Base-by-base conservation (phyloP, 2,888 invertebrate species). In the Zaprionus bogoriensis region DNA sequence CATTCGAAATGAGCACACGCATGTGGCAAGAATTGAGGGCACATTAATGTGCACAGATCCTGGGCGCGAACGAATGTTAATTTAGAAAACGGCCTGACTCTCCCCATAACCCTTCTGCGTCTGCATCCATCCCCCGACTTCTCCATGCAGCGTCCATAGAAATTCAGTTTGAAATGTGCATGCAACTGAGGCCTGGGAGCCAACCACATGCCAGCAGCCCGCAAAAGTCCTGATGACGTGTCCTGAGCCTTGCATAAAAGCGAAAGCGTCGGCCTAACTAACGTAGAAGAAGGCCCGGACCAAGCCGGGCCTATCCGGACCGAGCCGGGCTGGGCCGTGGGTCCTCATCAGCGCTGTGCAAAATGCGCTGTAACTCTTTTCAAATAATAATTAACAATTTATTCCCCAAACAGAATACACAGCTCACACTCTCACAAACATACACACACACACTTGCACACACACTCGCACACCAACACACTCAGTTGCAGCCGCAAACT, bases 1-100 rank as follows among this genome's bases (percentile, higher is more conserved):
- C 82, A 82, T 87, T 81, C 54, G 75, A 87, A 82, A 82, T 85
- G 87, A 85, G 87, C 83, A 87, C 82, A 87, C 83, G 80, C 80
- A 80, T 70, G 57, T 67, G 67, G 72, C 19, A 80, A 77, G 83
- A 80, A 80, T 83, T 80, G 80, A 71, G 80, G 80, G 67, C 83
- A 80, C 80, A 83, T 83, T 80, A 80, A 83, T 80, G n/a, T n/a
- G 77, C 75, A 68, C 65, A 69, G 53, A 62, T 76, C 58, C 74
- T 57, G 72, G 72, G 68, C 51, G 62, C 65, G 68, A 74, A 65
- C 74, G 80, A 80, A 80, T 83, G 80, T 83, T 80, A 80, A 80
- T 80, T 80, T 80, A 72, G 77, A 74, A 42, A 38, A 54, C 42
- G 7, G 6, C 38, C 22, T 17, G 22, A 6, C 4, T 25, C 47